A percentile compares a stretch with the other conserved stretches of the same genome.
Evolutionary conservation across 2,888 invertebrate genomes (phyloP).

Genomic region (Heliconius ismenius): DNA sequence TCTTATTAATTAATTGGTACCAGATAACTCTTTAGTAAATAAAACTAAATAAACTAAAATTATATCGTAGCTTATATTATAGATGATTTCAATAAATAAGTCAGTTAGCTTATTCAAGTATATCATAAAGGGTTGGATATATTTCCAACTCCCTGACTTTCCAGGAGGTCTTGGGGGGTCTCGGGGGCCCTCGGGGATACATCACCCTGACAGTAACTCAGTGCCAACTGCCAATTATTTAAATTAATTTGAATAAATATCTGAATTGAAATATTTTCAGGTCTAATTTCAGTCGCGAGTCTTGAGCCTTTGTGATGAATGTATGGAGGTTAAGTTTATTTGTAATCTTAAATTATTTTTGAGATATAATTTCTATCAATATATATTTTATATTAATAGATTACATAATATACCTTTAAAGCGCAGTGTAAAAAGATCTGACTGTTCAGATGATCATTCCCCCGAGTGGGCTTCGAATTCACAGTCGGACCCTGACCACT

Average conservation of each 20-base stretch:
- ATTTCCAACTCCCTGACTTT: neutral
- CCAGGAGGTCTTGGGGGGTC: neutral
- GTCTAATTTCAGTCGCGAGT: conserved; percentile 1
- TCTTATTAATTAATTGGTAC: no score
- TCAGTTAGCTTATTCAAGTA: neutral
- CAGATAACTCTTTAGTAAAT: no score
- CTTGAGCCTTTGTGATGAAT: neutral
- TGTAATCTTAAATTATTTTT: no score
- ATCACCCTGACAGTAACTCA: conserved; percentile 14
- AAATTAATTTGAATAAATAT: conserved; percentile 36
- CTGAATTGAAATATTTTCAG: conserved; percentile 14
- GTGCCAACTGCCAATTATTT: conserved; percentile 31
- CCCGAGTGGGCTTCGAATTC: no score
- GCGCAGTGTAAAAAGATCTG: no score
- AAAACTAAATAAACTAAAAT: neutral
- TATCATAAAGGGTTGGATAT: neutral
- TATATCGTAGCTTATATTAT: neutral
- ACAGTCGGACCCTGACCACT: no score
- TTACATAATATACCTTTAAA: no score
- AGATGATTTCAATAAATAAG: conserved; percentile 1
- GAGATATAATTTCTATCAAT: no score
- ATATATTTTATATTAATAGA: no score
- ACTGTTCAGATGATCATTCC: no score
- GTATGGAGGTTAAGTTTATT: neutral
- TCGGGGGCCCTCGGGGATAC: neutral